Conservation (phyloP, 2,113 vertebrate species). For the Syrmaticus mikado region DNA sequence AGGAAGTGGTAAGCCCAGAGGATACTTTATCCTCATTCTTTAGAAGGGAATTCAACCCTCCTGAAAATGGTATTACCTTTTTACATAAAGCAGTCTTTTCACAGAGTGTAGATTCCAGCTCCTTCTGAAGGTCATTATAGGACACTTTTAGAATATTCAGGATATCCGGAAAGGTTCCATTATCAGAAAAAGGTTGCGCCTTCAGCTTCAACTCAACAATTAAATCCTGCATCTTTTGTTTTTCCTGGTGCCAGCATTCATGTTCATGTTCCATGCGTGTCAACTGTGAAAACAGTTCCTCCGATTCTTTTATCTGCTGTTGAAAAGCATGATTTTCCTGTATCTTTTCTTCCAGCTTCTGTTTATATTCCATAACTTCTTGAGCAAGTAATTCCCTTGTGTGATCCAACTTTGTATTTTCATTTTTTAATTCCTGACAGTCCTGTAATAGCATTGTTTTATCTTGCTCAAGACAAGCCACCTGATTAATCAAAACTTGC, state of each 20-base stretch:
- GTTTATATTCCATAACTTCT: conserved; percentile 62
- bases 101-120: conserved; percentile 52
- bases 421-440: conserved; percentile 65
- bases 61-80: conserved; percentile 70
- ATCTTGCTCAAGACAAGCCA: conserved; percentile 66
- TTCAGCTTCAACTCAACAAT: conserved; percentile 69
- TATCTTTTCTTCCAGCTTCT: conserved; percentile 42
- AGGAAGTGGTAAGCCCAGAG: conserved; percentile 2
- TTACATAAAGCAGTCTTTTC: conserved; percentile 65
- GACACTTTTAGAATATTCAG: conserved; percentile 63
- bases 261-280: conserved; percentile 39
- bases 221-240: conserved; percentile 15
- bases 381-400: conserved; percentile 48
- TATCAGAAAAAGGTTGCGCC: conserved; percentile 57
- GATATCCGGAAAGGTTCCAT: conserved; percentile 37
- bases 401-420: conserved; percentile 35
- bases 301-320: conserved; percentile 56
- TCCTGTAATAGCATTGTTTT: conserved; percentile 68
- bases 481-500: conserved; percentile 52
- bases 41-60: not conserved
- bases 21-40: not conserved
- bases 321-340: conserved; percentile 62
- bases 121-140: conserved; percentile 65
- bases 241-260: conserved; percentile 57
- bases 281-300: conserved; percentile 42